phyloP scores from a whole-genome alignment of 2,113 vertebrate genomes.

The Strigops habroptila region DNA sequence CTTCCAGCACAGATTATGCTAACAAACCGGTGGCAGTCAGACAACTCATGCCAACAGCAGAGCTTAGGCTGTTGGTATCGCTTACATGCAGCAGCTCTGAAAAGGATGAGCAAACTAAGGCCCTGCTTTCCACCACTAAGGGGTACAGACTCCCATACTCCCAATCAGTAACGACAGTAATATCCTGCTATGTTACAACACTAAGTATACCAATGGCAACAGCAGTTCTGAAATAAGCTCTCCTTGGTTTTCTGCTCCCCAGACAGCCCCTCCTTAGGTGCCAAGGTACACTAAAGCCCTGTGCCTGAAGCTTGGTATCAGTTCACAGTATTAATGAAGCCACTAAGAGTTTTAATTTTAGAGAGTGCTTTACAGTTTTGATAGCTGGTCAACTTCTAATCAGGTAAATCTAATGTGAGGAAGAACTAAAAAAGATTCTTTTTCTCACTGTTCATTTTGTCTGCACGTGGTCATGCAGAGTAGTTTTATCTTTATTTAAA shows the following conservation, averaged over 20 bases:
- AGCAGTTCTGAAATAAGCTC: not conserved
- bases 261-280: not conserved
- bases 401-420: not conserved
- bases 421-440: not conserved
- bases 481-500: conserved; percentile 43
- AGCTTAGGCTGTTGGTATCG: not conserved
- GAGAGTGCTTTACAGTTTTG: conserved; percentile 36
- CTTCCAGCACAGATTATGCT: not conserved
- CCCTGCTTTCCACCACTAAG: not conserved
- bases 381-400: conserved; percentile 46
- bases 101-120: not conserved
- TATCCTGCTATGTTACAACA: accelerated
- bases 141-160: not conserved
- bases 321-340: conserved; percentile 37
- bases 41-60: not conserved
- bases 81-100: not conserved
- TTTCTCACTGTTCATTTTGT: not conserved
- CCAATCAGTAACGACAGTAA: not conserved
- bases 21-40: not conserved
- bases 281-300: not conserved
- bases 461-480: not conserved
- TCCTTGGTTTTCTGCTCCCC: not conserved
- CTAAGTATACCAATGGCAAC: not conserved
- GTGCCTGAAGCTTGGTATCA: conserved; percentile 23
- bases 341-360: conserved; percentile 35